Evolutionary conservation across 2,113 vertebrate genomes (phyloP), one percentile per base, ranked within the genome.

Genomic region (Callithrix jacchus): DNA sequence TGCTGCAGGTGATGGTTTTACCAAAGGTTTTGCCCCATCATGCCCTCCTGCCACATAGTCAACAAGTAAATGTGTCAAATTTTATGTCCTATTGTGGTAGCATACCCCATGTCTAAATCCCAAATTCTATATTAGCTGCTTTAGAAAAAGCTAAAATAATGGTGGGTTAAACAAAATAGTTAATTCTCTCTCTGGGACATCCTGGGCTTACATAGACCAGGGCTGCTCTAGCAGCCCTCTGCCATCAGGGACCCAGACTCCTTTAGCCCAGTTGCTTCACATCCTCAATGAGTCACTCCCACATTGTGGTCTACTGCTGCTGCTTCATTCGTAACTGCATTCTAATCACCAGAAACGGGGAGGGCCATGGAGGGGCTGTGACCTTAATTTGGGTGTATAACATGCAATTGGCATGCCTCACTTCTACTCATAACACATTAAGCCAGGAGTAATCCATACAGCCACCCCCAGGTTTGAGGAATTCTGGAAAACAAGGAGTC

Each of bases 141-240:
- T 32, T 37, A 89, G 27, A 18, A 84, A 86, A 27, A 89, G 30
- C 37, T 79, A 70, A 56, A 85, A 52, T n/a, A 66, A 71, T 21
- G 66, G 17, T 45, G 20, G 20, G 32, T 61, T 87, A 84, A 79
- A 90, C 10, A 89, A 92, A 86, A 58, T 3, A 5, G 20, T 10
- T 45, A 54, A 0, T 16, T 45, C 66, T 82, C 27, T 76, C 80
- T 89, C 30, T 32, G 23, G 20, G 12, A 49, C 17, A 14, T 13
- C 61, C 42, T 81, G 25, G n/a, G 16, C 16, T 17, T 47, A 18
- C 18, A 5, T 0, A 32, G 35, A 6, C 54, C 3, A 12, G 3
- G 5, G 30, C 6, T 71, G 21, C 13, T 68, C 2, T 1, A 35
- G 47, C 30, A 27, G 4, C 0, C 76, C 71, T 52, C 9, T 2